Base-by-base conservation (phyloP, 2,888 invertebrate species). In the Agrilus mali region DNA sequence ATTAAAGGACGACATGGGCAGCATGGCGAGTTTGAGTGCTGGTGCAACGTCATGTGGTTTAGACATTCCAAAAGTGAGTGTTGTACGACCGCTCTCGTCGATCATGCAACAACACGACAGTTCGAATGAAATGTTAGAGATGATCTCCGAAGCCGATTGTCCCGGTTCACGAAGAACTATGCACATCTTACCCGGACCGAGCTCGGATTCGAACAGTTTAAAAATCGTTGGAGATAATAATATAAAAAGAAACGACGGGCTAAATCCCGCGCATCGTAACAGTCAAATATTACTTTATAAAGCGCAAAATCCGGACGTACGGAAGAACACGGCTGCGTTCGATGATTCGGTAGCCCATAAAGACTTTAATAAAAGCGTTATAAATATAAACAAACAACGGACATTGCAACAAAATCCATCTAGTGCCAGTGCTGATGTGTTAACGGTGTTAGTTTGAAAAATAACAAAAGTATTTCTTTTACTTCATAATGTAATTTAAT, bases 291-390 rank as follows among this genome's bases (percentile, higher is more conserved):
- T 81, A 64, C 71, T 86, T 49, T 86, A 85, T 68, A 88, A 89
- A 69, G 83, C 87, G 48, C 86, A 86, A 62, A 86, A 86, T 65
- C 79, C 83, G 40, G 87, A 87, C 64, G 82, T 86, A 64, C 76
- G 84, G 57, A 87, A 87, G 69, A 86, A 86, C 66, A 86, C 86
- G 41, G 82, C 83, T 47, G 73, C 76, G 5, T 69, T 69, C 49
- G 70, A 69, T 55, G 77, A 77, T 64, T 64, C 65, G 13, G 66
- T 68, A 37, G 66, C 74, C 32, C 75, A 77, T 49, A 84, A 85
- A 72, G 83, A 84, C 72, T 81, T 84, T 61, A 81, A 78, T 56
- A 84, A 83, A 71, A 79, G 81, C 64, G 78, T 80, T 63, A 77
- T 78, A 51, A 78, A 78, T 63, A 60, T 72, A 53, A 69, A 65